These are phyloP conservation scores for Malurus melanocephalus DNA, from an alignment of 2,113 vertebrate genomes.

Conservation along the genomic window DNA sequence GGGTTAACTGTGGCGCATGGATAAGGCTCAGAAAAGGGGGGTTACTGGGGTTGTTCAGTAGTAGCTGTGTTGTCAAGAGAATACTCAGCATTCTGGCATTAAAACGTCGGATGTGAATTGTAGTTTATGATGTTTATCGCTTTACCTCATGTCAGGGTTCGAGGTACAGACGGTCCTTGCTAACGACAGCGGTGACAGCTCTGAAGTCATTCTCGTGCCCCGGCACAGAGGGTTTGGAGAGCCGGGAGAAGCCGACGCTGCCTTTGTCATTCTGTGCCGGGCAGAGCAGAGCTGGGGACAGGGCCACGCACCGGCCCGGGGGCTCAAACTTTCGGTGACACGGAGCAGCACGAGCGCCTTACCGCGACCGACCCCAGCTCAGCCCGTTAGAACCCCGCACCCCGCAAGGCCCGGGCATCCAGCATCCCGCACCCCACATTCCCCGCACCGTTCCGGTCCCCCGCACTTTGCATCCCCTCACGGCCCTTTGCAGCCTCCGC, in stretches of 20 bases:
- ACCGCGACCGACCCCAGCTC: not conserved
- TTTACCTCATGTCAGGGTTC: not conserved
- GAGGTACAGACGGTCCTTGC: not conserved
- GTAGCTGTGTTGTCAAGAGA: not conserved
- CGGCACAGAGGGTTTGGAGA: rapidly evolving
- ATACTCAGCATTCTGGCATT: too few relatives aligned
- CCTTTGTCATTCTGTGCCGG: rapidly evolving
- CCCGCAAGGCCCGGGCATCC: not conserved
- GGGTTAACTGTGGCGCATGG: not conserved
- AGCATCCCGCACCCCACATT: too few relatives aligned
- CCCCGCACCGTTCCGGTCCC: not conserved
- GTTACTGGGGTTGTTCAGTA: not conserved
- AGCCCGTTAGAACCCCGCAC: not conserved
- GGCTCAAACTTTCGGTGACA: not conserved
- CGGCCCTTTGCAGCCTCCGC: not conserved
- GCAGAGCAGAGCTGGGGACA: rapidly evolving
- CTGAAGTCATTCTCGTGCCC: not conserved
- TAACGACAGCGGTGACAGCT: not conserved
- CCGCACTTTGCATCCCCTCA: not conserved
- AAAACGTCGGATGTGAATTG: not conserved
- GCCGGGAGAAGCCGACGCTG: rapidly evolving
- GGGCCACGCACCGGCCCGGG: rapidly evolving
- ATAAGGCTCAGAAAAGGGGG: not conserved
- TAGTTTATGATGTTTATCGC: not conserved
- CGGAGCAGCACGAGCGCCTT: not conserved